Evolutionary conservation across 2,113 vertebrate genomes (phyloP), one percentile per base, ranked within the genome.

Genomic region (Thryonomys swinderianus): DNA sequence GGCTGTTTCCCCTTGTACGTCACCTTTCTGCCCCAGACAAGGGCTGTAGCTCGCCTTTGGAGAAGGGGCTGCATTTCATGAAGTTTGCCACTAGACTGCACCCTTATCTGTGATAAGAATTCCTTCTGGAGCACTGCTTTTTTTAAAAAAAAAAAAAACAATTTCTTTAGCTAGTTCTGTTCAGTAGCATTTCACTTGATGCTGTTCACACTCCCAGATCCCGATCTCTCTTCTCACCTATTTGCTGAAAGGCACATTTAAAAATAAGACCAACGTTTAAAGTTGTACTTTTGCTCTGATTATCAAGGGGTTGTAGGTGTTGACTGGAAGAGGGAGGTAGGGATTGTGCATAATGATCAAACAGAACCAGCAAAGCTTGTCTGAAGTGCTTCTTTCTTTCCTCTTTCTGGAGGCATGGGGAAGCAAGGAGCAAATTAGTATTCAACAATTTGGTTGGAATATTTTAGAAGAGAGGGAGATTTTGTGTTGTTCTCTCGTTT

Each of bases 71-170:
- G 98, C 98, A 98, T 97, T 99, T 98, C 98, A 95, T 81, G 67
- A 96, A 98, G 98, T 98, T 98, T 98, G 97, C 98, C 98, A 98
- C 98, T 99, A 99, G 98, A 98, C 98, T 98, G 98, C 98, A 98
- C 98, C 96, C 98, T 99, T 98, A 98, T 98, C 98, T 99, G 97
- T 97, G 98, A 97, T 98, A 98, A 99, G 97, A 98, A 97, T 91
- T 92, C 61, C 93, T 96, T 14, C 67, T 64, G 82, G 23, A 67
- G 78, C 81, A 85, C 94, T 95, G 97, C 95, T 97, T 96, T 94
- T 34, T n/a, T n/a, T n/a, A n/a, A n/a, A n/a, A n/a, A n/a, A n/a
- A n/a, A n/a, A 80, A 87, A 94, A 98, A 98, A 98, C 88, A 83
- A 48, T 97, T 96, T 89, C 66, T 83, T 82, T 87, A n/a, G 88